Evolutionary conservation across 2,888 invertebrate species (phyloP).

Genomic region (Helobdella robusta): DNA sequence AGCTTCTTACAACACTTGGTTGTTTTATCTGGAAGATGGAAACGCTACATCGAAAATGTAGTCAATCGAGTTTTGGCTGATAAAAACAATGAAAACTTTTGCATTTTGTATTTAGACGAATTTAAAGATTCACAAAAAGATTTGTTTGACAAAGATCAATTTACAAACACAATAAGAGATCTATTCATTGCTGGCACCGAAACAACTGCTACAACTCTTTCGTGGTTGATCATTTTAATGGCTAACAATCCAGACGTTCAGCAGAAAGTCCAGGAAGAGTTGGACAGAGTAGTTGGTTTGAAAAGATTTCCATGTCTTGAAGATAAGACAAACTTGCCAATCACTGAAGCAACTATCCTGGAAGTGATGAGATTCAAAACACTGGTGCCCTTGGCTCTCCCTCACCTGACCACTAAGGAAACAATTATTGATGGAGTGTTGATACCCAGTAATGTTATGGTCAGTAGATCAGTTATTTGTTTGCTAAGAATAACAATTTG

Average conservation of each 20-base stretch:
- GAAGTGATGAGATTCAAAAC: constrained; percentile 10
- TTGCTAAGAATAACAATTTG: too few species aligned
- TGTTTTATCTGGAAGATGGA: neutral
- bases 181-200: constrained; percentile 18
- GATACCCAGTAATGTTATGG: constrained; percentile 8
- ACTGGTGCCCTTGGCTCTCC: constrained; percentile 15
- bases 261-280: constrained; percentile 1
- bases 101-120: neutral
- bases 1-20: neutral
- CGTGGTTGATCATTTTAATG: constrained; percentile 10
- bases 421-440: constrained; percentile 8
- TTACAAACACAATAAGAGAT: constrained; percentile 2
- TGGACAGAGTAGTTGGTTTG: constrained; percentile 5
- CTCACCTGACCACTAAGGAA: constrained; percentile 16
- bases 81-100: neutral
- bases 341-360: constrained; percentile 11
- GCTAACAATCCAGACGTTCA: constrained; percentile 20
- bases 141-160: constrained; percentile 9
- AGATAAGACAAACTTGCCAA: constrained; percentile 7
- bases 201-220: neutral
- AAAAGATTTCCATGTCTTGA: constrained; percentile 12
- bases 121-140: constrained; percentile 1
- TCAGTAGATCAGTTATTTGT: too few species aligned
- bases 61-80: neutral
- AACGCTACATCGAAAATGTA: neutral